Conservation (phyloP, 2,113 vertebrate genomes). For the Anseranas semipalmata region DNA sequence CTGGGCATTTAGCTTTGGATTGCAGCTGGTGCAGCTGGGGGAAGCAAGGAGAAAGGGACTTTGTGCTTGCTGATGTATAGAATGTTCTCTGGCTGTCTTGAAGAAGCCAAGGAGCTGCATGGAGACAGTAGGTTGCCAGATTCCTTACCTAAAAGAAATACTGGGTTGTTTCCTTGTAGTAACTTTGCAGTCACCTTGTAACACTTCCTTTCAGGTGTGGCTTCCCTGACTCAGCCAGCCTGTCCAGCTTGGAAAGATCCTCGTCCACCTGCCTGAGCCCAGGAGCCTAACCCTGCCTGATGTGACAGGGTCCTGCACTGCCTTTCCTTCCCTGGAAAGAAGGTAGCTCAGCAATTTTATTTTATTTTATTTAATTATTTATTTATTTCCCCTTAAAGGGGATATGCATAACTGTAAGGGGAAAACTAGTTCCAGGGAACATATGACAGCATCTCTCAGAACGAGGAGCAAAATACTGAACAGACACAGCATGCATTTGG, state of each 20-base stretch:
- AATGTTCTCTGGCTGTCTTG: not conserved
- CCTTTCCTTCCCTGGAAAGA: not conserved
- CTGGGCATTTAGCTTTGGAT: not conserved
- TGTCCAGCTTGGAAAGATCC: not conserved
- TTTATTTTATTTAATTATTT: not conserved
- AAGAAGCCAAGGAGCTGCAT: not conserved
- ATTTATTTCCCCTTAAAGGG: not conserved
- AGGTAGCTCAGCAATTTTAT: not conserved
- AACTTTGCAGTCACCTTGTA: not conserved
- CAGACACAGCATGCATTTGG: not conserved
- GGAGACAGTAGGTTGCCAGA: not conserved
- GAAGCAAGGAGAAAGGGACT: not conserved
- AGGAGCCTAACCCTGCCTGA: not conserved
- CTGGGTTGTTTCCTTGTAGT: not conserved
- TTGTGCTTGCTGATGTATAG: not conserved
- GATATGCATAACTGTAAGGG: not conserved
- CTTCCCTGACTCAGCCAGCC: rapidly evolving
- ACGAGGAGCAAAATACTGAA: not conserved
- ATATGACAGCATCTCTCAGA: not conserved
- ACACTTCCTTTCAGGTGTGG: not conserved
- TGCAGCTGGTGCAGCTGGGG: not conserved
- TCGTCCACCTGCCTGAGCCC: not conserved
- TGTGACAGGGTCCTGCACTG: not conserved
- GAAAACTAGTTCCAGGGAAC: not conserved
- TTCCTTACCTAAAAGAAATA: not conserved